Conservation (phyloP, 2,113 vertebrate genomes). For the Periophthalmus modestus region DNA sequence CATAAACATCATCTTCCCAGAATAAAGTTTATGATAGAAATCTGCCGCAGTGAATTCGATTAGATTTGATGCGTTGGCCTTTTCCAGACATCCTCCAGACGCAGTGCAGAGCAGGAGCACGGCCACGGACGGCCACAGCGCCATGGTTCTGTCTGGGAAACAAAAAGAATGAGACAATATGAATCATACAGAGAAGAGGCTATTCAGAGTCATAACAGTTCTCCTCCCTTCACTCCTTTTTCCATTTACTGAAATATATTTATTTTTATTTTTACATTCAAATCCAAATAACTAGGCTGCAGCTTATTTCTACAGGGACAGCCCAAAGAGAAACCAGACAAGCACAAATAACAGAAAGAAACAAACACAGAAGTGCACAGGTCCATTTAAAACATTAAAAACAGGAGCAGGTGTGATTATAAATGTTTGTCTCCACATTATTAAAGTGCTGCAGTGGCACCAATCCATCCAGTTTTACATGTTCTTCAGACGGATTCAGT, state of each 20-base stretch:
- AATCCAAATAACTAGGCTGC: too few relatives aligned
- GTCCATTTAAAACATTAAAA: too few relatives aligned
- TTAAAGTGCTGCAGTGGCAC: too few relatives aligned
- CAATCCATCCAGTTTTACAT: too few relatives aligned
- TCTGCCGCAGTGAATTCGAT: constrained; percentile 60
- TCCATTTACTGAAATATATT: neutral
- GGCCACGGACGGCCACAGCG: constrained; percentile 39
- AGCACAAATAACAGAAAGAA: too few relatives aligned
- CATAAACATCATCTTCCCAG: constrained; percentile 74
- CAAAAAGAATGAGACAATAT: neutral
- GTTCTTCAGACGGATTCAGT: too few relatives aligned
- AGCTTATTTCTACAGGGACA: too few relatives aligned
- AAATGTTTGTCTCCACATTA: too few relatives aligned
- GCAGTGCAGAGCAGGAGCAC: constrained; percentile 52
- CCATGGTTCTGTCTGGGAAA: constrained; percentile 28
- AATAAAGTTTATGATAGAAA: constrained; percentile 61
- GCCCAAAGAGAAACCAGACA: too few relatives aligned
- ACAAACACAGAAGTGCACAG: too few relatives aligned
- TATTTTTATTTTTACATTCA: too few relatives aligned
- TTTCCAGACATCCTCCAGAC: constrained; percentile 37
- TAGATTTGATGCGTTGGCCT: constrained; percentile 46
- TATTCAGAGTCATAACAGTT: neutral
- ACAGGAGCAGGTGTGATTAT: too few relatives aligned
- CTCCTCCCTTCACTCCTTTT: neutral
- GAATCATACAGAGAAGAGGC: neutral